These are phyloP conservation scores for Spinibarbus caldwelli DNA, from an alignment of 2,797 vertebrate genomes.

Conservation along the genomic window DNA sequence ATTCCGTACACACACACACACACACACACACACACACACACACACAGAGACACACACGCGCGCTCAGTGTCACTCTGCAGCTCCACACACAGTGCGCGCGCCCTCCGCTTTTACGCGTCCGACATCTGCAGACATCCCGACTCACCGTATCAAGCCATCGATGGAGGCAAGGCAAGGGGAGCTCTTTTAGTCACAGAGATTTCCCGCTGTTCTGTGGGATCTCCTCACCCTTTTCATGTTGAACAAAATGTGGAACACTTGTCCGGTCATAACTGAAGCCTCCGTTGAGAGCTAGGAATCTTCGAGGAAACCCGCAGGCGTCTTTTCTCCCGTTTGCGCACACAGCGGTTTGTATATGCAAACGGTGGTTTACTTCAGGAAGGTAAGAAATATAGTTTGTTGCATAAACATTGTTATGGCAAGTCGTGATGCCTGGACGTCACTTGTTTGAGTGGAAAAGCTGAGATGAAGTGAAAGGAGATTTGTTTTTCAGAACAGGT, in stretches of 20 bases:
- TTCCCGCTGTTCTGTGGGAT: slow-evolving; percentile 24
- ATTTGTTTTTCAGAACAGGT: background rate
- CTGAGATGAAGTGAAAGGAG: slow-evolving; percentile 24
- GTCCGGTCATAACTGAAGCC: slow-evolving; percentile 64
- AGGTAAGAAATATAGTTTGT: slow-evolving; percentile 81
- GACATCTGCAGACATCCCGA: slow-evolving; percentile 76
- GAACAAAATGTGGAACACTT: slow-evolving; percentile 75
- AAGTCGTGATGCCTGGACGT: slow-evolving; percentile 39
- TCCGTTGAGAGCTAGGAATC: slow-evolving; percentile 69
- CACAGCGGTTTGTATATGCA: slow-evolving; percentile 81
- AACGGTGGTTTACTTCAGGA: slow-evolving; percentile 83
- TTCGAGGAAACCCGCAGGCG: slow-evolving; percentile 73
- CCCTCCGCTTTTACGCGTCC: slow-evolving; percentile 76
- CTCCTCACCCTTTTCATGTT: slow-evolving; percentile 40
- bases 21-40: slow-evolving; percentile 63
- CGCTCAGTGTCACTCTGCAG: slow-evolving; percentile 68
- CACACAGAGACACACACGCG: too few species aligned
- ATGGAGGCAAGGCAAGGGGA: slow-evolving; percentile 70
- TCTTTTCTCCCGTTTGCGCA: slow-evolving; percentile 65
- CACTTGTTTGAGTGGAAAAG: slow-evolving; percentile 62
- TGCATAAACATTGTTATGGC: slow-evolving; percentile 34
- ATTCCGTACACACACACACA: slow-evolving; percentile 53
- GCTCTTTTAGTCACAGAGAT: slow-evolving; percentile 52
- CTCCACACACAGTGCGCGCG: slow-evolving; percentile 62
- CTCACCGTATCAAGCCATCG: slow-evolving; percentile 63